Conservation (phyloP, 2,888 invertebrate species). For the Neoascia interrupta region DNA sequence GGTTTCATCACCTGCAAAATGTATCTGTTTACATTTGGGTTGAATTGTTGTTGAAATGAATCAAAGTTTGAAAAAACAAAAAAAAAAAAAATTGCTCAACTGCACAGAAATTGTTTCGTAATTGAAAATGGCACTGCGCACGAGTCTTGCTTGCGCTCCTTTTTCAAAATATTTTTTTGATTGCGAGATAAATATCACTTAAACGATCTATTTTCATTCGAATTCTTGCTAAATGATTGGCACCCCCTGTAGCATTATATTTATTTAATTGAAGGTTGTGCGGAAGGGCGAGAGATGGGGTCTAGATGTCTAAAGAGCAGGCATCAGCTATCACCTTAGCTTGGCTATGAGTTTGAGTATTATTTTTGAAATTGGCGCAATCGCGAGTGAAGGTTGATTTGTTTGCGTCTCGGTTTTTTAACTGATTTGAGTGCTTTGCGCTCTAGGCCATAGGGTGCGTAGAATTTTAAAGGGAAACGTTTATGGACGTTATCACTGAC, state of each 20-base stretch:
- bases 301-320: slow-evolving; percentile 35
- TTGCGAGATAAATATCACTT: slow-evolving; percentile 56
- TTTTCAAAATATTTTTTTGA: slow-evolving; percentile 24
- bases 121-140: slow-evolving; percentile 42
- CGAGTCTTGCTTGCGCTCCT: slow-evolving; percentile 28
- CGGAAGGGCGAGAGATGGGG: slow-evolving; percentile 34
- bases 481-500: too few relatives aligned
- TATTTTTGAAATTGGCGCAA: slow-evolving; percentile 15
- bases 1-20: slow-evolving; percentile 55
- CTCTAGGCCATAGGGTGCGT: neutral
- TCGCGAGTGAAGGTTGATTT: slow-evolving; percentile 1
- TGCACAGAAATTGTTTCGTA: slow-evolving; percentile 28
- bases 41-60: slow-evolving; percentile 47
- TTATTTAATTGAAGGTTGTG: slow-evolving; percentile 50
- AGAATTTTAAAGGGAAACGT: too few relatives aligned
- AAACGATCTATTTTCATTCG: slow-evolving; percentile 65
- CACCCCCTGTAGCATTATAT: slow-evolving; percentile 49
- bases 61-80: too few relatives aligned
- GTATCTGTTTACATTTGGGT: slow-evolving; percentile 63
- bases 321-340: slow-evolving; percentile 15
- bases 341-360: neutral
- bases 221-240: slow-evolving; percentile 65
- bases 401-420: neutral
- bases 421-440: neutral
- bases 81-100: slow-evolving; percentile 31